A percentile compares a stretch with the other conserved stretches of the same genome.
Conservation (phyloP, 2,797 vertebrate species). For the Scolopax rusticola region DNA sequence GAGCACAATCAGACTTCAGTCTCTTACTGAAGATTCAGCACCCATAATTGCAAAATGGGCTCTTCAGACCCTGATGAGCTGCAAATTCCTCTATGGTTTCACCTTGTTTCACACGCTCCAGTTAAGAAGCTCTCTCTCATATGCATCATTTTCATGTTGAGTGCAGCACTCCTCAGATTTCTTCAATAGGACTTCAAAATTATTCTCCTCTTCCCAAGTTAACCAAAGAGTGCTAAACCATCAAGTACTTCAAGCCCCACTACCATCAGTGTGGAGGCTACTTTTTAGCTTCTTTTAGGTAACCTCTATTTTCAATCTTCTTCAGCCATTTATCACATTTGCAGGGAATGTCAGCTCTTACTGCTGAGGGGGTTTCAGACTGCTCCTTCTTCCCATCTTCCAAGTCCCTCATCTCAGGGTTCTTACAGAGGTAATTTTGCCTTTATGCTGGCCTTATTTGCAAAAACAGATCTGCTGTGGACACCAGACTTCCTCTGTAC, state of each 20-base stretch:
- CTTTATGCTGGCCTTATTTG: not conserved
- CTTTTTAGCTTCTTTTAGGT: not conserved
- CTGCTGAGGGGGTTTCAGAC: not conserved
- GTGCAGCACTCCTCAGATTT: not conserved
- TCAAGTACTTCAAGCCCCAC: not conserved
- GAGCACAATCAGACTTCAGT: not conserved
- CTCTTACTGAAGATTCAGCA: not conserved
- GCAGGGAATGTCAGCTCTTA: not conserved
- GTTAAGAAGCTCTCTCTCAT: not conserved
- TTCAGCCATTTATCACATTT: not conserved
- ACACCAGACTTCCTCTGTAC: not conserved
- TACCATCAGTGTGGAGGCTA: not conserved
- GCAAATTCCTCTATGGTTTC: not conserved
- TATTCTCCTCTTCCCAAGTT: not conserved
- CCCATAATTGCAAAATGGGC: slow-evolving; percentile 35
- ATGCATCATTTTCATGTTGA: not conserved
- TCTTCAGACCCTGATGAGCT: slow-evolving; percentile 48
- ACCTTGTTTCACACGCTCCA: not conserved
- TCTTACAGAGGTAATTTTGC: not conserved
- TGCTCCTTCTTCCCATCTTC: not conserved
- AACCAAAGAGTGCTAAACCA: not conserved
- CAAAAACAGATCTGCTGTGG: not conserved
- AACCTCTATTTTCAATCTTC: fast-evolving
- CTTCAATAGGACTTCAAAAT: not conserved
- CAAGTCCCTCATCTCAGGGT: not conserved